phyloP scores from a whole-genome alignment of 2,113 vertebrate genomes.

The Eptesicus fuscus region DNA sequence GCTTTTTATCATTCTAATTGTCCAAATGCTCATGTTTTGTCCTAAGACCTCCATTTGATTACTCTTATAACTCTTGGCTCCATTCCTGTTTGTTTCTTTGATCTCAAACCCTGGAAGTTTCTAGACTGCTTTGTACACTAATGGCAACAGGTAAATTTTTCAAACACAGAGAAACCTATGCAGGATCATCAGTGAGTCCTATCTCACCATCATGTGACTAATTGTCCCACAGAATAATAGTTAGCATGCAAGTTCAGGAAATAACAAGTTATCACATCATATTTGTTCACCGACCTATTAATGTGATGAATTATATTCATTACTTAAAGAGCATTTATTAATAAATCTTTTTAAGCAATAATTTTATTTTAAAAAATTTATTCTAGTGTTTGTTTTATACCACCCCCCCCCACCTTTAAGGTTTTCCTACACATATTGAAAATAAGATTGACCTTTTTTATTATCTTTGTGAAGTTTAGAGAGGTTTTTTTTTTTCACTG shows the following conservation, averaged over 20 bases:
- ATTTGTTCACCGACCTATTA: slow-evolving; percentile 30
- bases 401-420: background rate
- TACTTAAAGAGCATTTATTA: slow-evolving; percentile 29
- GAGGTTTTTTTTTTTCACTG: background rate
- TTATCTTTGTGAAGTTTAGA: slow-evolving; percentile 4
- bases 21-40: background rate
- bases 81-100: background rate
- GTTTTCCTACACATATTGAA: background rate
- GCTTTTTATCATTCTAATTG: background rate
- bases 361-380: background rate
- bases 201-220: slow-evolving; percentile 27
- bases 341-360: background rate
- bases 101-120: background rate
- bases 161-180: slow-evolving; percentile 1
- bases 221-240: background rate
- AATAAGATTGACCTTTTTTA: background rate
- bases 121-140: background rate
- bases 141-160: background rate
- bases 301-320: slow-evolving; percentile 20
- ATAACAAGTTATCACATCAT: slow-evolving; percentile 22
- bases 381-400: background rate
- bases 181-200: background rate
- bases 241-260: background rate
- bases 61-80: background rate
- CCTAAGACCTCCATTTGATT: background rate